A percentile compares a stretch with the other conserved stretches of the same genome.
Evolutionary conservation across 2,888 invertebrate species (phyloP).

Genomic region (Apoderus coryli): DNA sequence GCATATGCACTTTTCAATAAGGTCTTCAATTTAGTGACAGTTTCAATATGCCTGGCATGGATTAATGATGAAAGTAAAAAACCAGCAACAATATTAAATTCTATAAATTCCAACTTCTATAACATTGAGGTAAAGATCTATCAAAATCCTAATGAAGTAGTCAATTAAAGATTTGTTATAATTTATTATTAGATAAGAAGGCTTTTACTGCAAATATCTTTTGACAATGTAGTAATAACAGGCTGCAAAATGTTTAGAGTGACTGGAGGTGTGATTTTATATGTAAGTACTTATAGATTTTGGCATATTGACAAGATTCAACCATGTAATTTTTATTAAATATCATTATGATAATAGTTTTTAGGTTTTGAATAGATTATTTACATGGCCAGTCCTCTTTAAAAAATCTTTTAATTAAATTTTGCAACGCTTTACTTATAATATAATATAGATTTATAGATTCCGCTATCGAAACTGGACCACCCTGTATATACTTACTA

Average conservation of each 20-base stretch:
- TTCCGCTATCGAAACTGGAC: too few species aligned
- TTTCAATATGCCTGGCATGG: constrained; percentile 24
- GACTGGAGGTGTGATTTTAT: constrained; percentile 23
- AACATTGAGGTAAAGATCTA: constrained; percentile 51
- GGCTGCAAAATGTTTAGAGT: constrained; percentile 24
- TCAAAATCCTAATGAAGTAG: too few species aligned
- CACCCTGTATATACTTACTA: too few species aligned
- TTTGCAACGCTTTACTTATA: too few species aligned
- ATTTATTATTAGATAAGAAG: constrained; percentile 22
- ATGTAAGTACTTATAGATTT: constrained; percentile 18
- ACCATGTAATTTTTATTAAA: too few species aligned
- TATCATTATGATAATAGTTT: too few species aligned
- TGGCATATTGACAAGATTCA: too few species aligned
- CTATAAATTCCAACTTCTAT: constrained; percentile 46
- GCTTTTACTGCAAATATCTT: constrained; percentile 21
- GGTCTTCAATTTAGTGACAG: constrained; percentile 40
- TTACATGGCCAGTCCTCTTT: too few species aligned
- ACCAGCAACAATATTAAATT: constrained; percentile 36
- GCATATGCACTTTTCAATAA: constrained; percentile 49
- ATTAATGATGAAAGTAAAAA: constrained; percentile 29
- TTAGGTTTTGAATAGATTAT: too few species aligned
- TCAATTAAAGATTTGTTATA: not conserved
- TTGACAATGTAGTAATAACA: constrained; percentile 20
- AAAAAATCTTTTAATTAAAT: too few species aligned
- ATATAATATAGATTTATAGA: too few species aligned